Evolutionary conservation across 2,113 vertebrate genomes (phyloP).

Genomic region (Spea bombifrons): DNA sequence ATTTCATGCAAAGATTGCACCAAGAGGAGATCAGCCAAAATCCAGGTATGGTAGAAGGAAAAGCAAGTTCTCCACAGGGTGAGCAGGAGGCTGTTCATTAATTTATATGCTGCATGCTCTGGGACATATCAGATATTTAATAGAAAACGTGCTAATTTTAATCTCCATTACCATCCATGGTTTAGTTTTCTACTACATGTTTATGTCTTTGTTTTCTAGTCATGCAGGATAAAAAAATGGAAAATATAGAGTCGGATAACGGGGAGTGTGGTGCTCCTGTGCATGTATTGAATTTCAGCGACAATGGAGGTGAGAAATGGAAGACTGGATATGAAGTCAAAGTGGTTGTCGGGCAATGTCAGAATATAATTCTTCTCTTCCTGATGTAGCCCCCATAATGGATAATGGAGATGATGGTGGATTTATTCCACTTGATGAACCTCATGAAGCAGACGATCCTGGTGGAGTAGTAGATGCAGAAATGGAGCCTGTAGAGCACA

Average conservation of each 20-base stretch:
- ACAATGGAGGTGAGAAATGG: conserved; percentile 41
- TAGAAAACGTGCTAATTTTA: not conserved
- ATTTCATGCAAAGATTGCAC: not conserved
- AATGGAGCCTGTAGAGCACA: conserved; percentile 41
- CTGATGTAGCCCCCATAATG: not conserved
- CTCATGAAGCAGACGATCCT: conserved; percentile 17
- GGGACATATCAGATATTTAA: too few species aligned
- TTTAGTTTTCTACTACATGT: too few species aligned
- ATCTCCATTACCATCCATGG: not conserved
- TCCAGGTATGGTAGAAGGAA: not conserved
- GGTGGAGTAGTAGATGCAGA: conserved; percentile 47
- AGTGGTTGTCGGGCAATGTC: too few species aligned
- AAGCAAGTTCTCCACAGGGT: too few species aligned
- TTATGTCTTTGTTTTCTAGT: not conserved
- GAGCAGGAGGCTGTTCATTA: not conserved
- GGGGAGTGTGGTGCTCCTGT: not conserved
- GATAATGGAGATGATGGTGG: conserved; percentile 1
- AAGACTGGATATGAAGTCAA: too few species aligned
- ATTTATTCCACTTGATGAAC: conserved; percentile 50
- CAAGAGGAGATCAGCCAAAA: fast-evolving
- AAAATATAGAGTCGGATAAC: conserved; percentile 32
- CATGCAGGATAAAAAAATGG: fast-evolving
- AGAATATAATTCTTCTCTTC: not conserved
- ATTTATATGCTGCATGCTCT: not conserved
- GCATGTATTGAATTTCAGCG: conserved; percentile 41